Conservation (phyloP, 2,888 invertebrate species). For the Melanargia galathea region DNA sequence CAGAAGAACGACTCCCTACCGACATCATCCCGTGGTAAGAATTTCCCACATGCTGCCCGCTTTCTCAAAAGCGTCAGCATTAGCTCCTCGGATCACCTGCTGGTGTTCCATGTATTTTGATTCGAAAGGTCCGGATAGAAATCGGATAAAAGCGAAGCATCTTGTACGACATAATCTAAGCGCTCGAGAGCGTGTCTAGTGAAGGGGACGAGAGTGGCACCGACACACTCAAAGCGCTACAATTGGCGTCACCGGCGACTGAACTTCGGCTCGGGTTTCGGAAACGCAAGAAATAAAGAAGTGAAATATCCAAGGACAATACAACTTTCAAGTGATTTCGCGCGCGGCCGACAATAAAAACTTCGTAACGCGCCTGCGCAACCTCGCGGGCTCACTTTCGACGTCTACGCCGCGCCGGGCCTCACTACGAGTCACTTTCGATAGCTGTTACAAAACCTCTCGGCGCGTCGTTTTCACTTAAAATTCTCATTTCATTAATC, state of each 20-base stretch:
- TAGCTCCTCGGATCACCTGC: neutral
- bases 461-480: conserved; percentile 65
- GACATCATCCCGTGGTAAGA: conserved; percentile 47
- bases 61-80: neutral
- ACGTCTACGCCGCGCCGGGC: conserved; percentile 64
- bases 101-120: conserved; percentile 9
- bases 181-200: conserved; percentile 53
- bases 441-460: conserved; percentile 72
- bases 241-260: conserved; percentile 64
- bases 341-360: conserved; percentile 81
- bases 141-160: conserved; percentile 38
- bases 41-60: conserved; percentile 22
- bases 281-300: conserved; percentile 79
- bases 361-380: conserved; percentile 80
- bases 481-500: conserved; percentile 54
- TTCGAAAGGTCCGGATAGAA: conserved; percentile 41
- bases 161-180: conserved; percentile 48
- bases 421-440: conserved; percentile 72
- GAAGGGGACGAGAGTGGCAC: conserved; percentile 64
- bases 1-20: conserved; percentile 58
- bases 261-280: conserved; percentile 74
- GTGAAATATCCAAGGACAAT: conserved; percentile 82
- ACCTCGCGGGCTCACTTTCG: conserved; percentile 80
- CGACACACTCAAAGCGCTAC: conserved; percentile 59
- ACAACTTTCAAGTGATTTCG: conserved; percentile 82